Evolutionary conservation across 2,113 vertebrate species (phyloP).

Genomic region (Muscicapa adusta): DNA sequence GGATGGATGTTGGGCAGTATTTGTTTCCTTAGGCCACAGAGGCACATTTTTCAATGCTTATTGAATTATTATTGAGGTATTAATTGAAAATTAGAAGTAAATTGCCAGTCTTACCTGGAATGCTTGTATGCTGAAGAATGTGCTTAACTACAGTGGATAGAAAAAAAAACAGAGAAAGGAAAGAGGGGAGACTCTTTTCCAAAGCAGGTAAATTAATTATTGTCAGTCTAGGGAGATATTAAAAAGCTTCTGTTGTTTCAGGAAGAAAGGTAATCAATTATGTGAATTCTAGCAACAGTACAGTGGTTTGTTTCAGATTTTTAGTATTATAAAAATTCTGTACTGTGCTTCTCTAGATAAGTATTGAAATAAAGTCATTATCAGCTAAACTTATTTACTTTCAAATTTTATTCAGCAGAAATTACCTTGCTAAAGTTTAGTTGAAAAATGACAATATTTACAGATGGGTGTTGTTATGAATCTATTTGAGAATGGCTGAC

Average conservation of each 20-base stretch:
- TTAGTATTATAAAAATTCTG: not conserved
- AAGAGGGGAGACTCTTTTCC: not conserved
- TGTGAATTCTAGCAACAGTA: not conserved
- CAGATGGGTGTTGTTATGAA: not conserved
- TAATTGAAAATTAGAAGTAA: not conserved
- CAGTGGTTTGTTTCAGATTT: not conserved
- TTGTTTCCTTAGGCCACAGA: not conserved
- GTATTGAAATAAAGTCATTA: not conserved
- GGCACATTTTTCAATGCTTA: not conserved
- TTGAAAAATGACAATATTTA: slow-evolving; percentile 28
- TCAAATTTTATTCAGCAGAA: slow-evolving; percentile 20
- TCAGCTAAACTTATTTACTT: not conserved
- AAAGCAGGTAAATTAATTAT: not conserved
- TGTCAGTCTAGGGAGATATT: not conserved
- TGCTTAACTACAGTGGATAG: not conserved
- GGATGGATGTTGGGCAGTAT: not conserved
- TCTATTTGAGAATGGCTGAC: not conserved
- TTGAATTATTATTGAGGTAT: not conserved
- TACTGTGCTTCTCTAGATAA: not conserved
- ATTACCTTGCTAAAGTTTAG: slow-evolving; percentile 3
- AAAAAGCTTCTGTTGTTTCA: not conserved
- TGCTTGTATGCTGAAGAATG: not conserved
- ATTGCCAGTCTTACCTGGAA: not conserved
- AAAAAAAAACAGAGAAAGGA: not conserved
- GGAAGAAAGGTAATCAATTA: not conserved